A percentile compares a stretch with the other conserved stretches of the same genome.
Conservation (phyloP, 2,888 invertebrate genomes). For the Cylindroiulus punctatus region DNA sequence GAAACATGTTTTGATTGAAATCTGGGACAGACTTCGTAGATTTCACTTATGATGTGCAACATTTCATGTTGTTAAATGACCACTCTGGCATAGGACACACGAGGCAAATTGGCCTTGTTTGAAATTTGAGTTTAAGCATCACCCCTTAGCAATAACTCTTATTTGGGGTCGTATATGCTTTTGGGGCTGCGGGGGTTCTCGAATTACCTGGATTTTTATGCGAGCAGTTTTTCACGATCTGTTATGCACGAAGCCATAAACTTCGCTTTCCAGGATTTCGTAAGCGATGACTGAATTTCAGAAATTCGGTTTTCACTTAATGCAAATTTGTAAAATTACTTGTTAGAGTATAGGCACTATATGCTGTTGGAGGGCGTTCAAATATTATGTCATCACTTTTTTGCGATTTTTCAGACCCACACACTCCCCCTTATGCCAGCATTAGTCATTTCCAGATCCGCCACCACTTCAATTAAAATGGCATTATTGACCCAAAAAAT, state of each 20-base stretch:
- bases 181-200: constrained; percentile 7
- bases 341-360: no score
- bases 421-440: no score
- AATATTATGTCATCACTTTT: no score
- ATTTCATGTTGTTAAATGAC: neutral
- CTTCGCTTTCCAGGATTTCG: neutral
- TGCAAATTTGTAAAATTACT: neutral
- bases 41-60: constrained; percentile 15
- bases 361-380: no score
- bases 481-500: no score
- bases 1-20: constrained; percentile 11
- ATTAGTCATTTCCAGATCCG: no score
- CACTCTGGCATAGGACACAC: constrained; percentile 12
- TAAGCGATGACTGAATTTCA: neutral
- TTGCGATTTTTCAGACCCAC: no score
- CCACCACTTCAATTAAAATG: no score
- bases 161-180: constrained; percentile 19
- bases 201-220: constrained; percentile 1
- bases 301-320: neutral
- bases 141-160: constrained; percentile 16
- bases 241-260: neutral
- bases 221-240: neutral
- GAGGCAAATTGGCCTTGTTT: constrained; percentile 26
- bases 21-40: neutral
- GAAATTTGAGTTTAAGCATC: neutral